Base-by-base conservation (phyloP, 2,113 vertebrate species). In the Melanotaenia duboulayi region DNA sequence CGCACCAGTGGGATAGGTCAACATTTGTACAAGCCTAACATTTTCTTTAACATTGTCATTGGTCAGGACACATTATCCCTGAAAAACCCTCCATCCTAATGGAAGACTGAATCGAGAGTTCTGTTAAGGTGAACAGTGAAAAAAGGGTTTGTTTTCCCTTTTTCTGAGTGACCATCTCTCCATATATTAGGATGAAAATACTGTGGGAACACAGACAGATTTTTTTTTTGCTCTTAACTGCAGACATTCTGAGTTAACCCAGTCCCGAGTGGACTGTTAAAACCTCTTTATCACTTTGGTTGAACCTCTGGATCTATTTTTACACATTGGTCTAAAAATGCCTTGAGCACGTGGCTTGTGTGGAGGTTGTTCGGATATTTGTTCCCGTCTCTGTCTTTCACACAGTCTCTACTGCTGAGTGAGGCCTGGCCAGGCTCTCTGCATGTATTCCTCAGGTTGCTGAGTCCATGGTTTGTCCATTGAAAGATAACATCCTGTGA, bases 401-500 rank as follows among this genome's bases (percentile, higher is more conserved):
- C 65, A 11, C 28, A 11, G 17, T 49, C 57, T 80, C 28, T 28
- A 28, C 49, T 32, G 71, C 80, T 78, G 82, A 83, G 46, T 4
- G 24, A 76, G 50, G 52, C 56, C 40, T 32, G 39, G 57, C 46
- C 39, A 39, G 69, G 35, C 56, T 63, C 72, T 44, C 44, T 58
- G 46, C 35, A 10, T 55, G 64, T 77, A 82, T 85, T 86, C 81
- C 80, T 78, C 56, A 40, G 75, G 65, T 80, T 83, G 80, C 80
- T 87, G 85, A 90, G 60, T 61, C 74, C 57, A 67, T 49, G 48
- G 6, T 82, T 89, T 84, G 74, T 59, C 82, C 65, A 83, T 50
- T 68, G 44, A 82, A 71, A 81, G 61, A 84, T 78, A 63, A 63
- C 65, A 76, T 81, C 65, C 25, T 40, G 16, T 85, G 78, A 87